Conservation (phyloP, 2,888 invertebrate genomes). For the Caenorhabditis sp. region DNA sequence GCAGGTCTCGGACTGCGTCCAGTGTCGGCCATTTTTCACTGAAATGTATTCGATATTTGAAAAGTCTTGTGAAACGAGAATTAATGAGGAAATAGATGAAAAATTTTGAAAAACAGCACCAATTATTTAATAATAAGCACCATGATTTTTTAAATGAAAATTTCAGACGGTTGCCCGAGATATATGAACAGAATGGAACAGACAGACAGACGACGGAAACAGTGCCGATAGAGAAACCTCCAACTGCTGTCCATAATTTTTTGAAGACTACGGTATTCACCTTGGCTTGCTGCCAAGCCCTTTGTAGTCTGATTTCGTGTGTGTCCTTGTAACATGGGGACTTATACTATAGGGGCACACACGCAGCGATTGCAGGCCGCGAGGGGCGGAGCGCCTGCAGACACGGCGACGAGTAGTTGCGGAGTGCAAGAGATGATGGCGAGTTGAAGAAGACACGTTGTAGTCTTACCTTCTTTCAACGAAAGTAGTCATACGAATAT, state of each 20-base stretch:
- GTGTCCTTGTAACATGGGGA: slow-evolving; percentile 27
- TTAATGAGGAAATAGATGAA: too few relatives aligned
- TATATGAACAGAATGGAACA: slow-evolving; percentile 2
- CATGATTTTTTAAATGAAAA: too few relatives aligned
- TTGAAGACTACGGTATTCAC: slow-evolving; percentile 33
- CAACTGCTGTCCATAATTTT: slow-evolving; percentile 12
- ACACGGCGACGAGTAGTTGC: slow-evolving; percentile 38
- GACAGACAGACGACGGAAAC: slow-evolving; percentile 21
- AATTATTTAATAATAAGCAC: neutral
- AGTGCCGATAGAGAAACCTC: slow-evolving; percentile 26
- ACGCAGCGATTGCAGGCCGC: slow-evolving; percentile 39
- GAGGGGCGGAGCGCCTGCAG: slow-evolving; percentile 16
- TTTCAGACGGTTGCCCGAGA: neutral
- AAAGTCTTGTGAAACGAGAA: slow-evolving; percentile 9
- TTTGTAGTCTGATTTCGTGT: slow-evolving; percentile 64
- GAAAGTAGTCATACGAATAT: too few relatives aligned
- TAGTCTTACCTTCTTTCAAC: slow-evolving; percentile 1
- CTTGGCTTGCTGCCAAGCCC: slow-evolving; percentile 51
- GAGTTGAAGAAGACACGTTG: slow-evolving; percentile 50
- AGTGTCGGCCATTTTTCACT: slow-evolving; percentile 69
- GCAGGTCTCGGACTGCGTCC: slow-evolving; percentile 72
- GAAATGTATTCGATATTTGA: neutral
- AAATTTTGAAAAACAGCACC: neutral
- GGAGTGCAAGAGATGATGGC: slow-evolving; percentile 3
- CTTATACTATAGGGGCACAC: slow-evolving; percentile 33